These are phyloP conservation scores for Astreopora myriophthalma DNA, from an alignment of 64 coral and sea anemone genomes.

Conservation along the genomic window DNA sequence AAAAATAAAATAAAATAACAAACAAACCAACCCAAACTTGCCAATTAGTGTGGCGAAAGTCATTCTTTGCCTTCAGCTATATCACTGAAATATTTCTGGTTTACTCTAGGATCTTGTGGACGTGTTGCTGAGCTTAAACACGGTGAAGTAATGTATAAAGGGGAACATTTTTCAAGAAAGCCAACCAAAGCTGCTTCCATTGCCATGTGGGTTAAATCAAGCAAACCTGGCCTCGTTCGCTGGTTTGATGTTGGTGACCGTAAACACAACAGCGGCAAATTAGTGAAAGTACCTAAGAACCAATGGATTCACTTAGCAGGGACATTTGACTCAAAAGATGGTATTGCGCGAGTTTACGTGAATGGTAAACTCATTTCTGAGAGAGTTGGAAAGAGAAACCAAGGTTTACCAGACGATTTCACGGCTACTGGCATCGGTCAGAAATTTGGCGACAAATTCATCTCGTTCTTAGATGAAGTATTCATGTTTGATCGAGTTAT, in stretches of 20 bases:
- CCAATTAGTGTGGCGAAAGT: no score
- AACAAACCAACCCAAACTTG: no score
- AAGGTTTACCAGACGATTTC: constrained; percentile 83
- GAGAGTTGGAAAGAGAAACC: constrained; percentile 75
- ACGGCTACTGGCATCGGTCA: constrained; percentile 73
- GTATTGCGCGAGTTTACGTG: constrained; percentile 85
- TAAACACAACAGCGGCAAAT: background rate
- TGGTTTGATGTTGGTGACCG: constrained; percentile 82
- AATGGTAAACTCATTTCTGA: constrained; percentile 88
- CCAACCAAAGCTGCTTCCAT: constrained; percentile 90
- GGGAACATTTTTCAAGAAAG: constrained; percentile 67
- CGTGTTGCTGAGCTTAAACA: constrained; percentile 68
- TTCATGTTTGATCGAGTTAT: constrained; percentile 91
- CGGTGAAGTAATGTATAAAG: constrained; percentile 82
- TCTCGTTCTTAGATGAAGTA: constrained; percentile 85
- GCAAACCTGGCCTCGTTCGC: constrained; percentile 72
- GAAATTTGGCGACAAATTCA: constrained; percentile 86
- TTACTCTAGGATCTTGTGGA: constrained; percentile 83
- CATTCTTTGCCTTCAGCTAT: no score
- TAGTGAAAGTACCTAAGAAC: constrained; percentile 74
- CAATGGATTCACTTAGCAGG: constrained; percentile 89
- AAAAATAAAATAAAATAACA: no score
- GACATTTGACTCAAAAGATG: constrained; percentile 93
- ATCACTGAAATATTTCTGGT: background rate
- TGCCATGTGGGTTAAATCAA: constrained; percentile 97